phyloP scores from a whole-genome alignment of 2,797 vertebrate species.

The Ceryle rudis region DNA sequence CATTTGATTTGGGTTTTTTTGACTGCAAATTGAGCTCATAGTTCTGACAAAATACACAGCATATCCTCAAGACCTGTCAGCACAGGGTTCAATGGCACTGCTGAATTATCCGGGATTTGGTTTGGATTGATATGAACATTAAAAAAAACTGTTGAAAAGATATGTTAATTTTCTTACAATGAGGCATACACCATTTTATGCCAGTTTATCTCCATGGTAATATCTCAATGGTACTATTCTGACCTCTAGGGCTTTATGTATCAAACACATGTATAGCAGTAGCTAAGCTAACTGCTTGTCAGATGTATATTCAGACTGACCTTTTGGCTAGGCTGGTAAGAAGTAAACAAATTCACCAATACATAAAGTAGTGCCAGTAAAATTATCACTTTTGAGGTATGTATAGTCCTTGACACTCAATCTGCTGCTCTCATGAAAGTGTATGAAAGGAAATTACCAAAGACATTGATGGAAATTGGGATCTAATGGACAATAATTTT shows the following conservation, averaged over 20 bases:
- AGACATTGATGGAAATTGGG: background rate
- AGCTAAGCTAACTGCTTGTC: background rate
- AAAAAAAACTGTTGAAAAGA: background rate
- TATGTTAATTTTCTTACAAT: background rate
- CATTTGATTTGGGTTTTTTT: background rate
- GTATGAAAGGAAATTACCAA: background rate
- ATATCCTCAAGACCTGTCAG: background rate
- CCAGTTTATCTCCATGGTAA: background rate
- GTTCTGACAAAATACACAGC: background rate
- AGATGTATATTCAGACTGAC: background rate
- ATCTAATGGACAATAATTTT: background rate
- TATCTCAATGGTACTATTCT: background rate
- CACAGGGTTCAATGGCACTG: background rate
- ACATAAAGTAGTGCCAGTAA: background rate
- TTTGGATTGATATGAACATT: background rate
- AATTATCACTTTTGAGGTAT: background rate
- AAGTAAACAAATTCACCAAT: background rate
- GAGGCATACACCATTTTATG: background rate
- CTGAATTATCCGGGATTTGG: background rate
- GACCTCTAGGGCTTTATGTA: background rate
- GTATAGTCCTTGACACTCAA: background rate
- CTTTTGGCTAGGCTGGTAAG: background rate
- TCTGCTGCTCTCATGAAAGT: background rate
- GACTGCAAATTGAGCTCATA: background rate
- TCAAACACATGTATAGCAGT: background rate